Conservation (phyloP, 2,888 invertebrate genomes). For the Marasmarcha lunaedactyla region DNA sequence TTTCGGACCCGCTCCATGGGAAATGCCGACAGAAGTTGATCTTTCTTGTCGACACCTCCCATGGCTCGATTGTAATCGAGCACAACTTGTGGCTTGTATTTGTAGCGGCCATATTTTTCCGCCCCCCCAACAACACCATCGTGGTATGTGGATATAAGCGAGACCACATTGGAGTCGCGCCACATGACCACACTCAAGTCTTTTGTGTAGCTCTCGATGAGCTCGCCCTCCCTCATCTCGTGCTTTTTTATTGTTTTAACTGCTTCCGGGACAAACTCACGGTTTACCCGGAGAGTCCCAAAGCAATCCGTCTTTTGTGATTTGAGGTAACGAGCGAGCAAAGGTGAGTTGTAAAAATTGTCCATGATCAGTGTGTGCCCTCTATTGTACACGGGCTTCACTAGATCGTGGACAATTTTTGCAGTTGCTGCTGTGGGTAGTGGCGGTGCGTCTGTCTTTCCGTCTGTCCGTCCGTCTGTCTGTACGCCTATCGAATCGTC, state of each 20-base stretch:
- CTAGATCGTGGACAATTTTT: slow-evolving; percentile 14
- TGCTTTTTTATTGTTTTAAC: slow-evolving; percentile 12
- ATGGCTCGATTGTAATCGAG: slow-evolving; percentile 15
- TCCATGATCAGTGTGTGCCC: slow-evolving; percentile 21
- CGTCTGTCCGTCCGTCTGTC: slow-evolving; percentile 4
- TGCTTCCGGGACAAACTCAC: slow-evolving; percentile 17
- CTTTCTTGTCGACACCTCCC: slow-evolving; percentile 11
- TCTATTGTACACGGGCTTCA: slow-evolving; percentile 13
- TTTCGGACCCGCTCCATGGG: slow-evolving; percentile 8
- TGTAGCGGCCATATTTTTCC: slow-evolving; percentile 12
- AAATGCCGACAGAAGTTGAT: slow-evolving; percentile 5
- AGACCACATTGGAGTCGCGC: slow-evolving; percentile 13
- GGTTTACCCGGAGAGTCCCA: slow-evolving; percentile 17
- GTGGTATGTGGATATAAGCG: slow-evolving; percentile 13
- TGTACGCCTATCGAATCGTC: neutral
- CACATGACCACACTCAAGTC: slow-evolving; percentile 16
- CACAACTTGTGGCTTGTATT: slow-evolving; percentile 10
- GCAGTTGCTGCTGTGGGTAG: slow-evolving; percentile 15
- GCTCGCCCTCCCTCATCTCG: slow-evolving; percentile 14
- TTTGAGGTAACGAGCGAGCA: slow-evolving; percentile 16
- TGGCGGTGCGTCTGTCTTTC: slow-evolving; percentile 2
- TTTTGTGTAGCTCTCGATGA: slow-evolving; percentile 14
- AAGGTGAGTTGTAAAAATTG: slow-evolving; percentile 20
- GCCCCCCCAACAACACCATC: slow-evolving; percentile 9
- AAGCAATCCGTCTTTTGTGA: slow-evolving; percentile 13